Evolutionary conservation across 2,113 vertebrate genomes (phyloP).

Genomic region (Lophotis ruficrista): DNA sequence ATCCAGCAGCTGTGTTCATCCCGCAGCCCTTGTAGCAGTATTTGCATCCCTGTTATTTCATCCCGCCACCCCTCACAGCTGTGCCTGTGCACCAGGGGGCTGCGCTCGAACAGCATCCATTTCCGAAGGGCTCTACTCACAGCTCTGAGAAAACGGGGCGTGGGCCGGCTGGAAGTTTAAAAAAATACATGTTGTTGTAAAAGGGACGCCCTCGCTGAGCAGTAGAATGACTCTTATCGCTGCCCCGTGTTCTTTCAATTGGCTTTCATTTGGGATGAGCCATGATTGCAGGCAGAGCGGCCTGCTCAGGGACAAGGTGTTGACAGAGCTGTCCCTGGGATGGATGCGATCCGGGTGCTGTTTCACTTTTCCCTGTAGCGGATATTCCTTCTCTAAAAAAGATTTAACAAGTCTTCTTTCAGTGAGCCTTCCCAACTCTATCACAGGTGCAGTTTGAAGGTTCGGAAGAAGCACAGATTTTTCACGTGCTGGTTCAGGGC

Average conservation of each 20-base stretch:
- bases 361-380: neutral
- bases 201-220: neutral
- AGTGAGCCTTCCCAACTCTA: neutral
- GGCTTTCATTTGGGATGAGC: neutral
- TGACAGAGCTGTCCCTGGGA: constrained; percentile 9
- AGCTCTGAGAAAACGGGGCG: neutral
- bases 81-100: constrained; percentile 62
- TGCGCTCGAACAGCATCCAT: constrained; percentile 61
- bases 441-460: neutral
- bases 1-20: constrained; percentile 53
- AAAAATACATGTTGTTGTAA: constrained; percentile 18
- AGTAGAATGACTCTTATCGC: neutral
- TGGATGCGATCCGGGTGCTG: neutral
- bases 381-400: neutral
- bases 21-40: constrained; percentile 37
- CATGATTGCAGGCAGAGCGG: neutral
- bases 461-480: accelerated
- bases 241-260: neutral
- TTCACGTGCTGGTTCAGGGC: neutral
- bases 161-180: constrained; percentile 49
- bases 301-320: neutral
- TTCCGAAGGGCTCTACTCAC: constrained; percentile 43
- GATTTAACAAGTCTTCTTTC: neutral
- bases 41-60: constrained; percentile 53
- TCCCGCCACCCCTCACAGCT: constrained; percentile 59